Evolutionary conservation across 35 echinoderm and acorn worm species (phyloP).

Genomic region (Antedon bifida): DNA sequence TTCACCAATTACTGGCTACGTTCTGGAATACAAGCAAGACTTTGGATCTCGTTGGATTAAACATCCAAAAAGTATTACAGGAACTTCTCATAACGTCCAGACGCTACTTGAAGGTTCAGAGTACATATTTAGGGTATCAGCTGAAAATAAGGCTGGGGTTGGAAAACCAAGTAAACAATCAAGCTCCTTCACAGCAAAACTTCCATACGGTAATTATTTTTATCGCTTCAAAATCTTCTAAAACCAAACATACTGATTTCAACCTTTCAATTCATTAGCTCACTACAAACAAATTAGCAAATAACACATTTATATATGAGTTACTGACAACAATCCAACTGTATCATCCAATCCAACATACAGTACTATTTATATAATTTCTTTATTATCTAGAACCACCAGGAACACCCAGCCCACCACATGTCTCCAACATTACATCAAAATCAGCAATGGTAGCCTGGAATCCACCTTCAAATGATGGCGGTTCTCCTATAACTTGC

Average conservation of each 20-base stretch:
- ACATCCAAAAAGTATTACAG: constrained; percentile 12
- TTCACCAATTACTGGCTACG: constrained; percentile 68
- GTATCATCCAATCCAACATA: too few relatives aligned
- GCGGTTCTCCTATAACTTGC: constrained; percentile 67
- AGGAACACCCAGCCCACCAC: constrained; percentile 62
- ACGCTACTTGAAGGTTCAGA: constrained; percentile 49
- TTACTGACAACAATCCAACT: too few relatives aligned
- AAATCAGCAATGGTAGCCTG: constrained; percentile 60
- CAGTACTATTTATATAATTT: not conserved
- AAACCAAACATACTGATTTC: too few relatives aligned
- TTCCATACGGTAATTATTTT: constrained; percentile 86
- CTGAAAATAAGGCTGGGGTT: constrained; percentile 74
- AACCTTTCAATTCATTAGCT: too few relatives aligned
- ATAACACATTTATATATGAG: too few relatives aligned
- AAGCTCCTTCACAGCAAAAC: constrained; percentile 40
- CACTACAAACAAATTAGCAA: too few relatives aligned
- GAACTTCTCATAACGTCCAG: constrained; percentile 37
- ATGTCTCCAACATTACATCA: constrained; percentile 49
- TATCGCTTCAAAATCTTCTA: too few relatives aligned
- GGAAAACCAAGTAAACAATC: constrained; percentile 78
- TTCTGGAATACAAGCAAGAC: constrained; percentile 64
- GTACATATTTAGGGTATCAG: constrained; percentile 70
- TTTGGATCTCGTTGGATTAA: constrained; percentile 51
- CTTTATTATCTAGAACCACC: constrained; percentile 49
- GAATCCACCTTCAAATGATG: constrained; percentile 58